phyloP scores from a whole-genome alignment of 2,113 vertebrate species.

The Australoheros scitulus region DNA sequence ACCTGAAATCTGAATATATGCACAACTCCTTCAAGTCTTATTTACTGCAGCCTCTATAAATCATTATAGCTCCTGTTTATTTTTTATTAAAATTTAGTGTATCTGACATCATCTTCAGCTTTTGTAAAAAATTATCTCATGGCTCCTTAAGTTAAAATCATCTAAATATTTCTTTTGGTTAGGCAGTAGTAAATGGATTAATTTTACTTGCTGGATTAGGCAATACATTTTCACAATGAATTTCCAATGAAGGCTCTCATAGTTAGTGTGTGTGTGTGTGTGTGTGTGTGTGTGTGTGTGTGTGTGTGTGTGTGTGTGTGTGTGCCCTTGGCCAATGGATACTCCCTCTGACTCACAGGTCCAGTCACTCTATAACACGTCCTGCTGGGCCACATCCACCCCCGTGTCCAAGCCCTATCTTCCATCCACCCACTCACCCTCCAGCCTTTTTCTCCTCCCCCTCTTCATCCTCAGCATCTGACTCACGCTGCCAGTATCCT shows the following conservation, averaged over 20 bases:
- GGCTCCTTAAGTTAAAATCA: not conserved
- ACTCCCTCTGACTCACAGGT: conserved; percentile 74
- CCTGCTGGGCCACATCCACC: conserved; percentile 10
- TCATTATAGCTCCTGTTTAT: not conserved
- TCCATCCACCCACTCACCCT: conserved; percentile 10
- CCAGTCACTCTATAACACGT: conserved; percentile 46
- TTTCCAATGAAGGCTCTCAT: not conserved
- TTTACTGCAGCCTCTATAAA: not conserved
- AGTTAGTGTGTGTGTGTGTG: not conserved
- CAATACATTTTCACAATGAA: not conserved
- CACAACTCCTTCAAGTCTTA: not conserved
- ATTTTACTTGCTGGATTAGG: conserved; percentile 1
- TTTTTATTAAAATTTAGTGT: not conserved
- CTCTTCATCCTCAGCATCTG: conserved; percentile 58
- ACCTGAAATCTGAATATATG: not conserved
- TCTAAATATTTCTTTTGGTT: not conserved
- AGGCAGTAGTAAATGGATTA: not conserved
- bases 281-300: not conserved
- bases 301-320: not conserved
- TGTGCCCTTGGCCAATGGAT: conserved; percentile 38
- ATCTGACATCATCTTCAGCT: not conserved
- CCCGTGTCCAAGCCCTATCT: not conserved
- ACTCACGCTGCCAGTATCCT: conserved; percentile 75
- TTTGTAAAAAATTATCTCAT: not conserved
- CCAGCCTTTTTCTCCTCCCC: conserved; percentile 23